Base-by-base conservation (phyloP, 1,140 invertebrate species). In the Rhyacophila brunnea region DNA sequence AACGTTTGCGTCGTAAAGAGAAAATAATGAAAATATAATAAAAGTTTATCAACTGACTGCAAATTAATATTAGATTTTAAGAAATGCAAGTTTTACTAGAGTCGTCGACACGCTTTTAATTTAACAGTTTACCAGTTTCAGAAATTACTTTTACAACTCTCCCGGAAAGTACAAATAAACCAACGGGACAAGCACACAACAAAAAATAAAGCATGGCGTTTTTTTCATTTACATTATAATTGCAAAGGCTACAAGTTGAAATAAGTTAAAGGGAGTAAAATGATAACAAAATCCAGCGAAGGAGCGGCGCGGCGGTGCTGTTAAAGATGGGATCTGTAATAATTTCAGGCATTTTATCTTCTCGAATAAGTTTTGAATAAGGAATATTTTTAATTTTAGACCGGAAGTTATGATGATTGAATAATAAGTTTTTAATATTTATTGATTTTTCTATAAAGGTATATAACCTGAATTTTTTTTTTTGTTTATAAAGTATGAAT, bases 111-210 rank as follows among this genome's bases (percentile, higher is more conserved):
- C 23, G 53, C 53, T 57, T 56, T 59, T 60, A 64, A 64, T 64
- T 64, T 64, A 64, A 64, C 62, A 64, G 62, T 64, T 64, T 64
- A 58, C 62, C 62, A 64, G 62, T 64, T 64, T 64, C 62, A 64
- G 62, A 64, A 64, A 64, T 64, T 64, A 64, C 62, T 64, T 64
- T 64, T 53, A 58, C 45, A 64, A 64, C 57, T 60, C 58, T 53
- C 50, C 44, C 38, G 48, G 46, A 64, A 53, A 47, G 54, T 42
- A 32, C 19, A 58, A 49, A 57, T 14, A 20, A 57, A 58, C 58
- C 57, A 47, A n/a, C 52, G 50, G 51, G 58, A 60, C 47, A 56
- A 54, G 23, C 3, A 48, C 51, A 54, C 44, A 61, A 47, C 49
- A 44, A 38, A 52, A 64, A 52, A 63, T 57, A 55, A 59, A 60